Evolutionary conservation across 2,797 vertebrate genomes (phyloP), one percentile per base, ranked within the genome.

Genomic region (Phrynocephalus vlangalii): DNA sequence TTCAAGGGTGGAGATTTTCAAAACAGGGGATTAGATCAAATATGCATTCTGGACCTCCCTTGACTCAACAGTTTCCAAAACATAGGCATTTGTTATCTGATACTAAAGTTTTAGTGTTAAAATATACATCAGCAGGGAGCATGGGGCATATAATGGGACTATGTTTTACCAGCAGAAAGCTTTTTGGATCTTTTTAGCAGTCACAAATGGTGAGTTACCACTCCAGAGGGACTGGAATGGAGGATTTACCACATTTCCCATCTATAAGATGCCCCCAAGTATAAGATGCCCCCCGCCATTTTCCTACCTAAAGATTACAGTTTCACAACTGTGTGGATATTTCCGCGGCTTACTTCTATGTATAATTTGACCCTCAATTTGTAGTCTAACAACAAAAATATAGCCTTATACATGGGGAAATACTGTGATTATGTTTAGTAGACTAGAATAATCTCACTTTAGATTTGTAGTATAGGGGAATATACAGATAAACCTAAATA

Each of bases 21-120:
- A 85, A 82, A 2, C 13, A 66, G 13, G 72, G 72, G 77, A 56
- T 3, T 0, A 24, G 80, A 18, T 1, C 75, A 22, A 9, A 80
- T 6, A 5, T 3, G 50, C 70, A 82, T 6, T 7, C 84, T 1
- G 10, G 63, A 22, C 44, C 33, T 63, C 26, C 24, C 18, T 0
- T 0, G 44, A 3, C 4, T 6, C 1, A 5, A 0, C 26, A 4
- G 44, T 16, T 33, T 70, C 66, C 76, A 73, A 87, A 0, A 1
- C 67, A 0, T 5, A 16, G 50, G 84, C n/a, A 85, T 85, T 78
- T 48, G 67, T 67, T 76, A 22, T 63, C 16, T 76, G 56, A 28
- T 15, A n/a, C 4, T 7, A 24, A 66, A 68, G 15, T 50, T 67
- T 30, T 52, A 78, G 38, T 67, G 16, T 33, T 85, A 48, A 72